Evolutionary conservation across 2,888 invertebrate species (phyloP), one percentile per base, ranked within the genome.

Genomic region (Drosophila engyochracea): DNA sequence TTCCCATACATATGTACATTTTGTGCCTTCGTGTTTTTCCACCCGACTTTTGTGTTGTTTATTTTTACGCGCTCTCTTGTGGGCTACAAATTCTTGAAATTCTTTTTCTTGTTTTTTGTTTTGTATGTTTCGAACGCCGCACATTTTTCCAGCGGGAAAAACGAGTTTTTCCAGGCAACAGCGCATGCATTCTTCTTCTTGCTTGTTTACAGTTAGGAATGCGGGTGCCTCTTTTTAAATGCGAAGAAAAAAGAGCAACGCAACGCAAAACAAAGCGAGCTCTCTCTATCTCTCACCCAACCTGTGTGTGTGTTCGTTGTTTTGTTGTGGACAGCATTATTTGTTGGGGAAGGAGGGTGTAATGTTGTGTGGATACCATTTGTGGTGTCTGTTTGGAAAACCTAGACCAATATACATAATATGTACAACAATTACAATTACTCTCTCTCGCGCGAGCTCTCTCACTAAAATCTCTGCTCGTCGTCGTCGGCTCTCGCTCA

Each of bases 91-190:
- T 87, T 90, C 89, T 86, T 90, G 70, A 85, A 85, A 85, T 88
- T 90, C 86, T 90, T 90, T 79, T 76, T 71, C 10, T 55, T 63
- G 52, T 61, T 52, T 69, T 57, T 62, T 59, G 39, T 49, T 22
- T 54, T 62, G 37, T 62, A 30, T 41, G 39, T 44, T 68, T 44
- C 16, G 76, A 58, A 63, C 41, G 66, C 69, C 71, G 62, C 84
- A 86, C 79, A 89, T 86, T 89, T 81, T 86, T 90, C 90, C 85
- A 89, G 83, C 76, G 85, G 88, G 86, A 88, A 90, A 85, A 90
- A 87, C 86, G 63, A 77, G 90, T 90, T 87, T 87, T 87, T 89
- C 87, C 90, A 90, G 79, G 81, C 85, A 74, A 61, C 69, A 61
- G 70, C 64, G 81, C 69, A 55, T 60, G 47, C 68, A 74, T 75